phyloP scores from a whole-genome alignment of 2,113 vertebrate genomes.

The Baryphthengus martii region DNA sequence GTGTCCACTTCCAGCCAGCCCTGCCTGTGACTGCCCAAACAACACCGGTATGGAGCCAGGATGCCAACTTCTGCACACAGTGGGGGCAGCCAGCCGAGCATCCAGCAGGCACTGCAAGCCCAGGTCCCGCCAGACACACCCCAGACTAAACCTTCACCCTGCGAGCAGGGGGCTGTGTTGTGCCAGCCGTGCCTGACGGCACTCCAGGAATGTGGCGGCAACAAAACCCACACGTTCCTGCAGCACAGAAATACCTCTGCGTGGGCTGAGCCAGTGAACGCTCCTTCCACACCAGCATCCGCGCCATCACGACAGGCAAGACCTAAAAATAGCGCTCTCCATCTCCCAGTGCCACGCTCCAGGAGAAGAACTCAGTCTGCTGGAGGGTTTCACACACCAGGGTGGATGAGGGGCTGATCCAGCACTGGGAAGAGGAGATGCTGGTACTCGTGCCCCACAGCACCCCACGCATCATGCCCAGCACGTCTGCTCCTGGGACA shows the following conservation, averaged over 20 bases:
- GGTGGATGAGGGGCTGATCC: fast-evolving
- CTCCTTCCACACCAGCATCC: not conserved
- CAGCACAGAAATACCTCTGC: not conserved
- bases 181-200: not conserved
- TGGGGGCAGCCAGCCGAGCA: not conserved
- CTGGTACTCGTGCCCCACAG: too few species aligned
- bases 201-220: not conserved
- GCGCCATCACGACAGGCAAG: not conserved
- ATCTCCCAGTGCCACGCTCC: not conserved
- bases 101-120: not conserved
- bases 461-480: fast-evolving
- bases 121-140: not conserved
- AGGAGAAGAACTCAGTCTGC: fast-evolving
- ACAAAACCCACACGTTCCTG: not conserved
- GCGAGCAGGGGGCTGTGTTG: not conserved
- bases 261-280: not conserved
- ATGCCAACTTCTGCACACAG: fast-evolving
- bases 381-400: fast-evolving
- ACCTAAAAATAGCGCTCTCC: not conserved
- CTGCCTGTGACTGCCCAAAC: not conserved
- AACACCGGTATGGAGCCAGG: fast-evolving
- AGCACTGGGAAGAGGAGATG: fast-evolving
- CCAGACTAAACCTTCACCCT: not conserved
- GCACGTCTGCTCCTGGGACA: not conserved
- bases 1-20: not conserved